Conservation (phyloP, 2,113 vertebrate species). For the Caranx melampygus region DNA sequence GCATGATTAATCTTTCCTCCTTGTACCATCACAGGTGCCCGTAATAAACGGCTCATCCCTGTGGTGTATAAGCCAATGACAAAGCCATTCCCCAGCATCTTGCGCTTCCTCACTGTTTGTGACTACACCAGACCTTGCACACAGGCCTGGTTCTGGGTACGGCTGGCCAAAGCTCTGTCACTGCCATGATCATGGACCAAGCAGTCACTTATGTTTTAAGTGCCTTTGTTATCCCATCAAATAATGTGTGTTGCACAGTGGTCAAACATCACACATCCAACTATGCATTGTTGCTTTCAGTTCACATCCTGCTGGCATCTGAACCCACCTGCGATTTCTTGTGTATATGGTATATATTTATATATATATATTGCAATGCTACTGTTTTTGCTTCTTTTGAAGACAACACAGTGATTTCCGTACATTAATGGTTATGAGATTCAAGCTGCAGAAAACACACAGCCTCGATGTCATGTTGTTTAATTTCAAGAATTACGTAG, state of each 20-base stretch:
- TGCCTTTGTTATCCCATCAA: constrained; percentile 16
- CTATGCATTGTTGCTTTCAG: neutral
- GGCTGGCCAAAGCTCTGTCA: constrained; percentile 93
- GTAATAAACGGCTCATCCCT: constrained; percentile 92
- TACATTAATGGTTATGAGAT: neutral
- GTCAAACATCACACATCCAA: constrained; percentile 5
- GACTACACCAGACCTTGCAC: constrained; percentile 96
- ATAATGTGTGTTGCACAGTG: neutral
- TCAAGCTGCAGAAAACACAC: neutral
- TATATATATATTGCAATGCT: neutral
- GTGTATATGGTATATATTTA: neutral
- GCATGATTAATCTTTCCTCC: neutral
- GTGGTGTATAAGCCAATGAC: constrained; percentile 94
- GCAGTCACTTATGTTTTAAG: neutral
- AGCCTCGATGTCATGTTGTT: neutral
- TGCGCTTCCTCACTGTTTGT: constrained; percentile 94
- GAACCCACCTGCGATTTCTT: neutral
- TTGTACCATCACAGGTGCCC: constrained; percentile 85
- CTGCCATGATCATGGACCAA: constrained; percentile 74
- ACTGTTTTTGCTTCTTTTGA: constrained; percentile 19
- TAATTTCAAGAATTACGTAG: neutral
- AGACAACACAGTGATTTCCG: neutral
- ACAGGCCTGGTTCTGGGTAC: constrained; percentile 94
- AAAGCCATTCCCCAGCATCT: constrained; percentile 93
- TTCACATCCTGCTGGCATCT: neutral